These are phyloP conservation scores for Leptarthrus brevirostris DNA, from an alignment of 2,888 invertebrate genomes.

Conservation along the genomic window DNA sequence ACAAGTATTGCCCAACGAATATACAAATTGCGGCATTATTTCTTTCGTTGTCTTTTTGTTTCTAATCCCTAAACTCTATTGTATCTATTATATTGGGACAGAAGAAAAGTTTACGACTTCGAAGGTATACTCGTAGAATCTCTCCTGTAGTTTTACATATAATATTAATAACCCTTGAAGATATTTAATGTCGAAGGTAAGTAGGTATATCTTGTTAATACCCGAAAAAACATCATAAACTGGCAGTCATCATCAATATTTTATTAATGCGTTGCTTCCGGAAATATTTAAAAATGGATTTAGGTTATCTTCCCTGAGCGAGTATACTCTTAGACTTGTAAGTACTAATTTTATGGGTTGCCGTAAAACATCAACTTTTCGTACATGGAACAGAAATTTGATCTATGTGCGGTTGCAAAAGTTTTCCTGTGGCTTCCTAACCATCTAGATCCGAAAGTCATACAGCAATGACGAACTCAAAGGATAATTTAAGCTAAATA, in stretches of 20 bases:
- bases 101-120: too few species aligned
- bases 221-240: background rate
- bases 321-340: background rate
- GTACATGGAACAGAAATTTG: background rate
- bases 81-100: too few species aligned
- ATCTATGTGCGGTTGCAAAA: background rate
- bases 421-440: background rate
- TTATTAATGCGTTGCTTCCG: background rate
- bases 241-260: background rate
- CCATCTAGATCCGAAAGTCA: too few species aligned
- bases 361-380: background rate
- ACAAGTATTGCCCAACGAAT: too few species aligned
- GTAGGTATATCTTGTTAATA: too few species aligned
- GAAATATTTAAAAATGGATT: background rate
- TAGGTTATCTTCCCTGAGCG: background rate
- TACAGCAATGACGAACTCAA: background rate
- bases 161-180: too few species aligned
- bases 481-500: slow-evolving; percentile 19
- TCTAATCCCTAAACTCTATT: too few species aligned
- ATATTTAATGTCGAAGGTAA: too few species aligned
- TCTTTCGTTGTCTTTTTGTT: too few species aligned
- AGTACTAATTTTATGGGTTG: background rate
- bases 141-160: too few species aligned
- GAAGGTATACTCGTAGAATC: too few species aligned
- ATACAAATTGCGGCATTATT: too few species aligned